phyloP scores from a whole-genome alignment of 2,888 invertebrate genomes.

The Calameuta pallipes region DNA sequence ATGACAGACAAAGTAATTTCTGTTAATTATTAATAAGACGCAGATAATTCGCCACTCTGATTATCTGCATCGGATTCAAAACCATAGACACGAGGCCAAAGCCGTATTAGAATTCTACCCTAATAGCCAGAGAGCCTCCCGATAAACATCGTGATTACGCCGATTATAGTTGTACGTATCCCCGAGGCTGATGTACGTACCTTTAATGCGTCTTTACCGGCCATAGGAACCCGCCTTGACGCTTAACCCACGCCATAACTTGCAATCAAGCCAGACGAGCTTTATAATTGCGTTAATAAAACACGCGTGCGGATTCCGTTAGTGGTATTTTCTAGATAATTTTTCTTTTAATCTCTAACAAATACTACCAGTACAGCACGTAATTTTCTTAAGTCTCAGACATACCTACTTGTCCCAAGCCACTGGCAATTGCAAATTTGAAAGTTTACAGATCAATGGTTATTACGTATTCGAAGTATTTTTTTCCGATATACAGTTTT shows the following conservation, averaged over 20 bases:
- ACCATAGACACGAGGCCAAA: neutral
- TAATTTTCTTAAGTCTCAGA: neutral
- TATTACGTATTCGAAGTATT: neutral
- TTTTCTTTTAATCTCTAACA: neutral
- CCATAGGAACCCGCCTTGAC: neutral
- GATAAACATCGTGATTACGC: constrained; percentile 33
- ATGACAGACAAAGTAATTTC: neutral
- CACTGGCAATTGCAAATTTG: neutral
- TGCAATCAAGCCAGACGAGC: constrained; percentile 39
- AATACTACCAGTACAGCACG: neutral
- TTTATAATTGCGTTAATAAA: constrained; percentile 40
- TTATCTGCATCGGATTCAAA: neutral
- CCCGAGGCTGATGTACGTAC: constrained; percentile 34
- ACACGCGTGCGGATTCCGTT: constrained; percentile 7
- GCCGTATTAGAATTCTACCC: neutral
- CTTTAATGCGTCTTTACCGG: constrained; percentile 28
- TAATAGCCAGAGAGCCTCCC: constrained; percentile 7
- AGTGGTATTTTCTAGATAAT: neutral
- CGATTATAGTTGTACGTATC: constrained; percentile 24
- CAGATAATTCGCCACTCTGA: neutral
- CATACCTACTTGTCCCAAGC: neutral
- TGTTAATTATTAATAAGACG: neutral
- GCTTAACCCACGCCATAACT: constrained; percentile 33
- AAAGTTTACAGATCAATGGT: neutral
- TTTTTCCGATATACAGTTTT: neutral